phyloP scores from a whole-genome alignment of 2,888 invertebrate genomes.

The Lasioglossum malachurum region DNA sequence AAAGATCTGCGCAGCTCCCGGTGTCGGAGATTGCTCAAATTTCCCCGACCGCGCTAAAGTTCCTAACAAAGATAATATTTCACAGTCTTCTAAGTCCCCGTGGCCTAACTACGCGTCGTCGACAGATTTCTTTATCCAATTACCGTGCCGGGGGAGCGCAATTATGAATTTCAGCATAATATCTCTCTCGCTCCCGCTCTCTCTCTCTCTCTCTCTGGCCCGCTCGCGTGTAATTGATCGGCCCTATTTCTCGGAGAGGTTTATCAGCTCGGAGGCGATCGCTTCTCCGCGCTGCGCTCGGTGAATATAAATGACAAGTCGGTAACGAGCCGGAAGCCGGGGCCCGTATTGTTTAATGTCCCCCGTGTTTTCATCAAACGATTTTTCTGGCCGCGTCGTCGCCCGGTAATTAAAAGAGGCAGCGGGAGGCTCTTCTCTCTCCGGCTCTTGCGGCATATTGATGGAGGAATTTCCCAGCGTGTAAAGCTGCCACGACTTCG shows the following conservation, averaged over 20 bases:
- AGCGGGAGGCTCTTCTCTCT: constrained; percentile 38
- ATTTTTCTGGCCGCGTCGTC: constrained; percentile 33
- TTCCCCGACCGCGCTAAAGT: not conserved
- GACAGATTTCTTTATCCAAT: constrained; percentile 20
- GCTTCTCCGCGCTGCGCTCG: not conserved
- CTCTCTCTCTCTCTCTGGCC: not conserved
- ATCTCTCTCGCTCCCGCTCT: not conserved
- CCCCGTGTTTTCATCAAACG: constrained; percentile 53
- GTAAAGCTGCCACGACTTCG: constrained; percentile 63
- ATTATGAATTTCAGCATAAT: constrained; percentile 26
- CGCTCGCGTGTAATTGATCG: constrained; percentile 22
- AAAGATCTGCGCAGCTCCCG: not conserved
- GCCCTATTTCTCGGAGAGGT: not conserved
- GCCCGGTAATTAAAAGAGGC: constrained; percentile 65
- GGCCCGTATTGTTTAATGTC: constrained; percentile 49
- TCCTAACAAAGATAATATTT: constrained; percentile 7
- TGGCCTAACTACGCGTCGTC: not conserved
- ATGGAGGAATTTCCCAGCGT: constrained; percentile 64
- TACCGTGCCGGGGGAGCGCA: not conserved
- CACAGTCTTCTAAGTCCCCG: not conserved
- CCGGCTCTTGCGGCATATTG: constrained; percentile 50
- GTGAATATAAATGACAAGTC: constrained; percentile 47
- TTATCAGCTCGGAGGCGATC: constrained; percentile 10
- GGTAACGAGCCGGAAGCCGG: constrained; percentile 51
- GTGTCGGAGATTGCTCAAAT: constrained; percentile 10